A percentile compares a stretch with the other conserved stretches of the same genome.
phyloP scores from a whole-genome alignment of 2,888 invertebrate species.

The Lathronympha strigana region DNA sequence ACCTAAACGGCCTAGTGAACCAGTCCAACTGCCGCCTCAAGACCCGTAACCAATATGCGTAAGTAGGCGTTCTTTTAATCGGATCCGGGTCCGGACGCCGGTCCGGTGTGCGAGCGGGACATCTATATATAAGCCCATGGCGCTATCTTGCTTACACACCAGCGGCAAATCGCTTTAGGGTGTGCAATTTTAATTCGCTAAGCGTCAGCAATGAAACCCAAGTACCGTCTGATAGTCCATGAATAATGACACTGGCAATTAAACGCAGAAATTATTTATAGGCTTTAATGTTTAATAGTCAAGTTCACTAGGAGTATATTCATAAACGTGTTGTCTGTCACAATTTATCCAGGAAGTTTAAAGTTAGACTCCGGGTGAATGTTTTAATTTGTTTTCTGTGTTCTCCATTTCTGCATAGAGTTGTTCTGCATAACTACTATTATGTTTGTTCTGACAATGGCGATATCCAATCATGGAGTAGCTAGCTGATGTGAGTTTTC shows the following conservation, averaged over 20 bases:
- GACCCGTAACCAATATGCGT: background rate
- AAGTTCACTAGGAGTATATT: constrained; percentile 15
- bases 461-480: no score
- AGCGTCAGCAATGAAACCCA: background rate
- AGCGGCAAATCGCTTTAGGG: no score
- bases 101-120: no score
- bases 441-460: no score
- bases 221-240: constrained; percentile 52
- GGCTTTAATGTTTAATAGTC: constrained; percentile 24
- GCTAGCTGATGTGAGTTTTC: no score
- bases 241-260: constrained; percentile 57
- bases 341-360: constrained; percentile 14
- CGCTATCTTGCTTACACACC: no score
- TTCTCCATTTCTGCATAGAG: no score
- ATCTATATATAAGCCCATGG: no score
- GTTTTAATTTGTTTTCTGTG: background rate
- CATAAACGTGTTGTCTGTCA: constrained; percentile 10
- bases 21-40: background rate
- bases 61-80: no score
- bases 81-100: no score
- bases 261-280: constrained; percentile 49
- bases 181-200: no score
- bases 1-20: background rate
- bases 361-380: background rate
- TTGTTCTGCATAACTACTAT: no score